Conservation (phyloP, 2,888 invertebrate genomes). For the Meiosimyza decipiens region DNA sequence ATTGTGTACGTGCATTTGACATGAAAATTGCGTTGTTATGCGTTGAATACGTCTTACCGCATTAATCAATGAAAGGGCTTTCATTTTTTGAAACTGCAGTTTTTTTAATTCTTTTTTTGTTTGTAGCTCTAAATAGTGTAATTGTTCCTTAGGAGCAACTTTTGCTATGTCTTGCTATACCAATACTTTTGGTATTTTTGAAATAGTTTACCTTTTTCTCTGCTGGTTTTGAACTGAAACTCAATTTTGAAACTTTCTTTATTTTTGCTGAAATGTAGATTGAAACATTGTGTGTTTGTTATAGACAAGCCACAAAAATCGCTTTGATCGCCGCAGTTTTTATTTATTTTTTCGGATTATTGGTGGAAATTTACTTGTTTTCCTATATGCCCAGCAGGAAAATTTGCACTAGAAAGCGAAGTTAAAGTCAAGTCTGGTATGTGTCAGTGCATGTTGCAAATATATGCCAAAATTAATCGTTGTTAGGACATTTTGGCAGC, state of each 20-base stretch:
- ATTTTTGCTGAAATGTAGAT: background rate
- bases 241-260: conserved; percentile 11
- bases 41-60: conserved; percentile 12
- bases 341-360: conserved; percentile 1
- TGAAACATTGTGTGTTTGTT: background rate
- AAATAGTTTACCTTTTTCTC: background rate
- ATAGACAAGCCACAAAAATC: conserved; percentile 46
- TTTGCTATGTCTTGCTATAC: too few species aligned
- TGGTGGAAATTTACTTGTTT: too few species aligned
- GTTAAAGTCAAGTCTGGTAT: too few species aligned
- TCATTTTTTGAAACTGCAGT: background rate
- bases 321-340: conserved; percentile 44
- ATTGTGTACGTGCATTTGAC: too few species aligned
- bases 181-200: too few species aligned
- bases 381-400: too few species aligned
- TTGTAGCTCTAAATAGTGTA: background rate
- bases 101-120: background rate
- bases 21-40: background rate
- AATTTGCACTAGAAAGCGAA: too few species aligned
- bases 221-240: background rate
- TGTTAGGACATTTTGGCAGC: too few species aligned
- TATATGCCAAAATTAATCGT: too few species aligned
- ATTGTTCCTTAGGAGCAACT: too few species aligned
- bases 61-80: conserved; percentile 20
- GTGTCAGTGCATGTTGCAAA: too few species aligned